Evolutionary conservation across 1,140 invertebrate species (phyloP).

Genomic region (Magallana angulata): DNA sequence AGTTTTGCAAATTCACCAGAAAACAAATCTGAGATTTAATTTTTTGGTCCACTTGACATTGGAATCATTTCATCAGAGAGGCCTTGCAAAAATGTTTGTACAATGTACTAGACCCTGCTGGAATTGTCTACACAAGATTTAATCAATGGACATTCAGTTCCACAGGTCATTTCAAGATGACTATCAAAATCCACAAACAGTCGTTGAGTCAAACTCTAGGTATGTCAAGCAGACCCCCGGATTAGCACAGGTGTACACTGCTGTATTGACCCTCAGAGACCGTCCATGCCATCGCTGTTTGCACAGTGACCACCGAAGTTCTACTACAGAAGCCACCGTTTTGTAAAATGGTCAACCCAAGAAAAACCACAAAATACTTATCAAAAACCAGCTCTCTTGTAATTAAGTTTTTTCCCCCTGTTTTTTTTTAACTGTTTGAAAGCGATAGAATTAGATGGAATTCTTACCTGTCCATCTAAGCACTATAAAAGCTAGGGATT

Average conservation of each 20-base stretch:
- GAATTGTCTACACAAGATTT: conserved; percentile 17
- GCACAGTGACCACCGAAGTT: no score
- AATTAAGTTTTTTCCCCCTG: no score
- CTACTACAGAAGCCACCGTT: no score
- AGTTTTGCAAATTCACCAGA: no score
- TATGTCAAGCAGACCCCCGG: conserved; percentile 25
- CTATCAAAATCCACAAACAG: conserved; percentile 31
- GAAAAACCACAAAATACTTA: no score
- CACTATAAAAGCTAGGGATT: background rate
- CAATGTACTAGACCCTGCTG: conserved; percentile 21
- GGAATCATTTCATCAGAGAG: background rate
- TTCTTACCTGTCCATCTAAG: conserved; percentile 15
- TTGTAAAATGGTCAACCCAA: no score
- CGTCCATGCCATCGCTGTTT: background rate
- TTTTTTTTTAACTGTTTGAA: no score
- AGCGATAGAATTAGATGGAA: background rate
- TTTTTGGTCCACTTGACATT: conserved; percentile 18
- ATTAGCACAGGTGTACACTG: conserved; percentile 13
- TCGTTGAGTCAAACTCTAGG: conserved; percentile 27
- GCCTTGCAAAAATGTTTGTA: conserved; percentile 36
- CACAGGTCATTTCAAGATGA: conserved; percentile 18
- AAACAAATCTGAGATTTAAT: background rate
- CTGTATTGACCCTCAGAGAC: background rate
- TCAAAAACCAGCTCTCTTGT: no score
- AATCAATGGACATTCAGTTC: conserved; percentile 34